Evolutionary conservation across 2,888 invertebrate species (phyloP), one percentile per base, ranked within the genome.

Genomic region (Cerastis leucographa): DNA sequence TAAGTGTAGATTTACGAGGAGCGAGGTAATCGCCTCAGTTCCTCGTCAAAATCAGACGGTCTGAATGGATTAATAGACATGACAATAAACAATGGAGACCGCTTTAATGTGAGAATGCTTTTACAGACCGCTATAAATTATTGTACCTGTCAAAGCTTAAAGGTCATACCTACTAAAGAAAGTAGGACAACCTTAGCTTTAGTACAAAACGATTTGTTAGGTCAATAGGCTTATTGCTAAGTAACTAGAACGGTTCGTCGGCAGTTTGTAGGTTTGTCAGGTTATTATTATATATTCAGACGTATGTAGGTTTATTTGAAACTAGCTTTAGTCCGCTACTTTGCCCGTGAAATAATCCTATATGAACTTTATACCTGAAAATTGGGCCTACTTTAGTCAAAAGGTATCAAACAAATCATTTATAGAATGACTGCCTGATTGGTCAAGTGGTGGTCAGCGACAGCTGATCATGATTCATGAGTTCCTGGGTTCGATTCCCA

Each of bases 201-300:
- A 35, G 22, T 44, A 61, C 44, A 65, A 29, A 56, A 12, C 25
- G n/a, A 44, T 42, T 56, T 61, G 76, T 76, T 76, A 51, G 56
- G 51, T 78, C 56, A 49, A 76, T 78, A 46, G 40, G 25, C 42
- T 54, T 19, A 51, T 72, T 80, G 22, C 54, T 75, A 75, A 64
- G 81, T 80, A 77, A 77, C 77, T 76, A 65, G 35, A 81, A 81
- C 42, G 3, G 42, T 78, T 81, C 76, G n/a, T 51, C 14, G 14
- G n/a, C 44, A 82, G 22, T 51, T 76, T 74, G 49, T 56, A n/a
- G 22, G n/a, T n/a, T n/a, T n/a, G n/a, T n/a, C 42, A 49, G 59
- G 17, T 42, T n/a, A 40, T 62, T 14, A 62, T 35, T 35, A 35
- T 35, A 35, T 3, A 35, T 46, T 49, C 40, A 46, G 19, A 35